A percentile compares a stretch with the other conserved stretches of the same genome.
Conservation (phyloP, 2,113 vertebrate species). For the Ctenodactylus gundi region DNA sequence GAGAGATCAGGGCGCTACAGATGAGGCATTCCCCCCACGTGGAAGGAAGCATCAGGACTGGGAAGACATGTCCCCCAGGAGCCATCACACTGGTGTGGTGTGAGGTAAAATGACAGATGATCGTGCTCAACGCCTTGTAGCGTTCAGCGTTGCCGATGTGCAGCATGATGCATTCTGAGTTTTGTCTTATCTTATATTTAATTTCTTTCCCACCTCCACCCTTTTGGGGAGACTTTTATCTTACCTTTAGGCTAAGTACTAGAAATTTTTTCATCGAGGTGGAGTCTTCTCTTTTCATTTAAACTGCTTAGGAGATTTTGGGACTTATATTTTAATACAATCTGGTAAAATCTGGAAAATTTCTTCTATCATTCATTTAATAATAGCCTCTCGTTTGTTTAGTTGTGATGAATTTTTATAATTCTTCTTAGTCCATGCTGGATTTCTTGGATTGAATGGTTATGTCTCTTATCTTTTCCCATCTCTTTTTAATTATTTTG, state of each 20-base stretch:
- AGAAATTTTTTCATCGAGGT: background rate
- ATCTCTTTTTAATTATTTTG: background rate
- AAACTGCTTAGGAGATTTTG: background rate
- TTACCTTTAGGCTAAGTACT: background rate
- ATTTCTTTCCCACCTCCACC: background rate
- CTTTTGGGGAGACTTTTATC: background rate
- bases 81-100: background rate
- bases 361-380: background rate
- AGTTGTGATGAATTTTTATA: background rate
- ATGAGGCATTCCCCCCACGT: background rate
- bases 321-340: background rate
- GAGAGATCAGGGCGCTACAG: background rate
- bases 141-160: background rate
- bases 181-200: background rate
- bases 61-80: background rate
- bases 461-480: background rate
- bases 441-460: background rate
- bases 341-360: background rate
- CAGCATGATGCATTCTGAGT: background rate
- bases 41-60: background rate
- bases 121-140: background rate
- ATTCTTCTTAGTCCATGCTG: background rate
- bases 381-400: background rate
- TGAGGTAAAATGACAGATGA: background rate
- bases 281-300: background rate